These are phyloP conservation scores for Aphrophora alni DNA, from an alignment of 2,888 invertebrate genomes.

Conservation along the genomic window DNA sequence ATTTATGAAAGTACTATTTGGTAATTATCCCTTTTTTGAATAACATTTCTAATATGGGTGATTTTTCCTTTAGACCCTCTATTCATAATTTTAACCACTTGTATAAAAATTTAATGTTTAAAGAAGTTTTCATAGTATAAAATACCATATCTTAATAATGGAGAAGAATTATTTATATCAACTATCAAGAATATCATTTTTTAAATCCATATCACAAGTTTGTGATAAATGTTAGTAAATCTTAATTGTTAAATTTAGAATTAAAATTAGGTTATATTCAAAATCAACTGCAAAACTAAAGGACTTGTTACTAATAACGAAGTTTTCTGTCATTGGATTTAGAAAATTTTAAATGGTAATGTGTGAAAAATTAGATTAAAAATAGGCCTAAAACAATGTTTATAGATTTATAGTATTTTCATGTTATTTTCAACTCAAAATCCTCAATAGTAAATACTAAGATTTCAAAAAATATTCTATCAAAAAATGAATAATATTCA, in stretches of 20 bases:
- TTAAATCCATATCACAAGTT: background rate
- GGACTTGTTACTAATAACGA: background rate
- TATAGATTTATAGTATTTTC: too few relatives aligned
- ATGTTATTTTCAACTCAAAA: too few relatives aligned
- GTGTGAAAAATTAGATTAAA: background rate
- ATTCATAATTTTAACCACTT: too few relatives aligned
- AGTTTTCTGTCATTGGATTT: background rate
- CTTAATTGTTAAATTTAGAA: background rate
- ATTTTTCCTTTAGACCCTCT: too few relatives aligned
- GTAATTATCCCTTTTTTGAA: too few relatives aligned
- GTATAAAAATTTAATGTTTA: background rate
- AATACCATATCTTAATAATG: background rate
- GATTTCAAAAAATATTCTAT: too few relatives aligned
- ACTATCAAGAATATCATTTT: background rate
- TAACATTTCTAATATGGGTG: too few relatives aligned
- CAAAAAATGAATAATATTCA: too few relatives aligned
- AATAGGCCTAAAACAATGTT: too few relatives aligned
- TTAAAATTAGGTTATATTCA: background rate
- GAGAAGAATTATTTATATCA: background rate
- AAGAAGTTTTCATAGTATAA: background rate
- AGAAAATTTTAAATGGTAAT: background rate
- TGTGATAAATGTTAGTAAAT: background rate
- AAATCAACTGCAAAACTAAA: background rate
- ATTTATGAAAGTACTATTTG: too few relatives aligned
- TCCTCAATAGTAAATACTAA: too few relatives aligned